Evolutionary conservation across 2,888 invertebrate genomes (phyloP).

Genomic region (Agrochola lota): DNA sequence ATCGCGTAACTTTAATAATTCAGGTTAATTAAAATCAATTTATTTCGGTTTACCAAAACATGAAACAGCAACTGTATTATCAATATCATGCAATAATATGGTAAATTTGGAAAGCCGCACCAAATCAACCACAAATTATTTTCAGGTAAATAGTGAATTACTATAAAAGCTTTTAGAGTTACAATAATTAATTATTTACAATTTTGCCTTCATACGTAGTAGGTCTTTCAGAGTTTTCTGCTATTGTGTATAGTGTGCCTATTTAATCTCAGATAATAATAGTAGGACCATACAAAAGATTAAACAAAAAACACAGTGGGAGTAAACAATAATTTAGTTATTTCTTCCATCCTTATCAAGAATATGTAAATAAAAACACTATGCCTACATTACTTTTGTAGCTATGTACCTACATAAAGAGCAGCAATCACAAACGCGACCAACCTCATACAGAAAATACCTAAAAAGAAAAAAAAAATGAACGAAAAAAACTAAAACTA

Average conservation of each 20-base stretch:
- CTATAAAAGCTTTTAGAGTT: conserved; percentile 30
- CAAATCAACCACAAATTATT: conserved; percentile 4
- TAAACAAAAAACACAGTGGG: background rate
- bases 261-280: background rate
- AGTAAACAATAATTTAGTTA: background rate
- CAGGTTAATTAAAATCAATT: conserved; percentile 22
- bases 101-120: background rate
- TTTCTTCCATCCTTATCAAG: background rate
- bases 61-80: background rate
- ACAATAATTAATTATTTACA: background rate
- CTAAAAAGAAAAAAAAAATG: background rate
- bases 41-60: conserved; percentile 6
- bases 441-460: background rate
- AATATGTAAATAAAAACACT: too few relatives aligned
- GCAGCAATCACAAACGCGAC: background rate
- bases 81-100: background rate
- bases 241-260: too few relatives aligned
- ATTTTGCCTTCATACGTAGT: background rate
- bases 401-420: background rate
- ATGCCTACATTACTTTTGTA: background rate
- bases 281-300: too few relatives aligned
- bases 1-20: conserved; percentile 5
- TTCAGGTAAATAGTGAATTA: background rate
- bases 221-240: background rate
- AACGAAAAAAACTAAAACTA: conserved; percentile 30